Evolutionary conservation across 2,113 vertebrate species (phyloP), one percentile per base, ranked within the genome.

Genomic region (Poeciliopsis retropinna): DNA sequence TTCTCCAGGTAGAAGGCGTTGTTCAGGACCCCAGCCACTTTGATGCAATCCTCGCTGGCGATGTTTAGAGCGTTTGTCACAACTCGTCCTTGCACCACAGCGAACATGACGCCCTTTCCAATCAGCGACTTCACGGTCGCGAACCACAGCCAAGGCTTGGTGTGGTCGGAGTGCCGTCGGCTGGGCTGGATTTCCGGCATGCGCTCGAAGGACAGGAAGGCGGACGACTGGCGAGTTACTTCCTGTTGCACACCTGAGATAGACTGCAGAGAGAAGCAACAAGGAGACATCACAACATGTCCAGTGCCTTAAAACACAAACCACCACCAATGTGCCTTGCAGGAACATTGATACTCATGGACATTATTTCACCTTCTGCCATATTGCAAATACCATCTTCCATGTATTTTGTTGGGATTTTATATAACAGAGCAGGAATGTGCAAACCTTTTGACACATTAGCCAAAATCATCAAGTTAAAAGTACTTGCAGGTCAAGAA

Each of bases 21-120:
- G 89, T 99, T 99, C 29, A 99, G 92, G 75, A 99, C 96, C 0
- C 97, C 96, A 0, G 98, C 97, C 89, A 99, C 97, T 93, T 99
- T 99, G 88, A 99, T 99, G 95, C 98, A 99, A 95, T 99, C 98
- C 91, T 99, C 98, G 9, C 97, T 99, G 62, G 98, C 98, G 25
- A 99, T 96, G 92, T 99, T 99, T 76, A 98, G 95, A 67, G 96
- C 96, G 0, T 97, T 99, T 87, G 98, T 99, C 80, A 97, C 95
- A 86, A 99, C 98, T 67, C 96, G 97, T 73, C 98, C 97, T 85
- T 97, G 96, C 90, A 95, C 96, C 78, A 99, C 96, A 1, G 98
- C 98, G 0, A 99, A 94, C 98, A 99, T 99, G 72, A 99, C 98
- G 17, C 98, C 98, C 85, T 98, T 99, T 67, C 98, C 98, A 2